These are phyloP conservation scores for Phaenicophaeus curvirostris DNA, from an alignment of 2,797 vertebrate genomes.

Conservation along the genomic window DNA sequence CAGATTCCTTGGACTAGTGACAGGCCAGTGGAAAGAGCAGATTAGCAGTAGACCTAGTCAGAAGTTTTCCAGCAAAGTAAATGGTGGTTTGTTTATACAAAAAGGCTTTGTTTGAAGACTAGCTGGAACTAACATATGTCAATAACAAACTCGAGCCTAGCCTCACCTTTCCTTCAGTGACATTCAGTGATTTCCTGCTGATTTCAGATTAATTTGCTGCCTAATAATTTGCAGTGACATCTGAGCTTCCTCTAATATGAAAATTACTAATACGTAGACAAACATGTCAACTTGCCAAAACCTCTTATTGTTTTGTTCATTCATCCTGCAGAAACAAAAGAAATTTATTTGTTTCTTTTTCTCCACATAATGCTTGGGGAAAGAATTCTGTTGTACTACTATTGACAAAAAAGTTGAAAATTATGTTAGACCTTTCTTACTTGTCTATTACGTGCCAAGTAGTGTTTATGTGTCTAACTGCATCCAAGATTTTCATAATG, in stretches of 20 bases:
- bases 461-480: background rate
- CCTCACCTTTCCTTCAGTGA: slow-evolving; percentile 13
- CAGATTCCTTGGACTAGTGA: background rate
- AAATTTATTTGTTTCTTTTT: background rate
- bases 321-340: background rate
- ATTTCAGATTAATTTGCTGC: background rate
- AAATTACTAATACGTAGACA: background rate
- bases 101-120: background rate
- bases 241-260: background rate
- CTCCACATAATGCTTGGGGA: background rate
- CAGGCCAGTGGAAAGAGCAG: background rate
- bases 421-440: background rate
- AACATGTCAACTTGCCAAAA: background rate
- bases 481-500: background rate
- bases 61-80: slow-evolving; percentile 5
- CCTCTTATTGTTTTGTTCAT: background rate
- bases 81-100: background rate
- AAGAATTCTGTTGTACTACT: background rate
- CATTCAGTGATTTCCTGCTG: background rate
- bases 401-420: slow-evolving; percentile 8
- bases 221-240: background rate
- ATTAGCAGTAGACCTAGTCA: background rate
- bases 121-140: background rate
- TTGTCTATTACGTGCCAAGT: background rate
- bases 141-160: background rate